Evolutionary conservation across 2,113 vertebrate species (phyloP).

Genomic region (Gulo gulo): DNA sequence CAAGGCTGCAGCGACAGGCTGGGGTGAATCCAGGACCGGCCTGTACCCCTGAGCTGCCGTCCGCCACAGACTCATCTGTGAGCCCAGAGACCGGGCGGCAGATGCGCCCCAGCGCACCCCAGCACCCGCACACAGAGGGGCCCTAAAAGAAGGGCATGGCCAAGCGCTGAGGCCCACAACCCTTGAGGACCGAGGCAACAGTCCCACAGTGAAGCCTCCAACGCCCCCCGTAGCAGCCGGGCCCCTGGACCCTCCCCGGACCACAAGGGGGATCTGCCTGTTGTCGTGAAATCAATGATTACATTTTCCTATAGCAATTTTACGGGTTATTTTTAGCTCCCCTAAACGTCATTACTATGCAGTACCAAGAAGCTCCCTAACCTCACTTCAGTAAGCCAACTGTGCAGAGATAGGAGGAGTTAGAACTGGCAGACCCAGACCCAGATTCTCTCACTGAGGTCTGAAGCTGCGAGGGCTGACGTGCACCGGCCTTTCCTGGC

Average conservation of each 20-base stretch:
- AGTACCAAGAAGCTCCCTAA: constrained; percentile 62
- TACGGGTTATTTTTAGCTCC: not conserved
- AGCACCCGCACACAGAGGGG: not conserved
- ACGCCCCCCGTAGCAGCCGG: accelerated
- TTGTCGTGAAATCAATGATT: accelerated
- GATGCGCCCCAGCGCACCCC: not conserved
- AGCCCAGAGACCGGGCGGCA: not conserved
- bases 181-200: not conserved
- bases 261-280: not conserved
- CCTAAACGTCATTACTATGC: not conserved
- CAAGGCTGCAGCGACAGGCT: not conserved
- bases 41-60: not conserved
- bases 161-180: accelerated
- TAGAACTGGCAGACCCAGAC: constrained; percentile 35
- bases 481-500: not conserved
- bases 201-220: not conserved
- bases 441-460: not conserved
- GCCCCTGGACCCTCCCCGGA: not conserved
- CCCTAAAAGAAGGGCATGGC: not conserved
- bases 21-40: not conserved
- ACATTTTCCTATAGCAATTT: not conserved
- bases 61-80: not conserved
- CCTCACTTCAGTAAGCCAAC: not conserved
- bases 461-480: not conserved
- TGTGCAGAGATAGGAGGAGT: constrained; percentile 40